Evolutionary conservation across 2,113 vertebrate species (phyloP).

Genomic region (Potamarius usumacintae): DNA sequence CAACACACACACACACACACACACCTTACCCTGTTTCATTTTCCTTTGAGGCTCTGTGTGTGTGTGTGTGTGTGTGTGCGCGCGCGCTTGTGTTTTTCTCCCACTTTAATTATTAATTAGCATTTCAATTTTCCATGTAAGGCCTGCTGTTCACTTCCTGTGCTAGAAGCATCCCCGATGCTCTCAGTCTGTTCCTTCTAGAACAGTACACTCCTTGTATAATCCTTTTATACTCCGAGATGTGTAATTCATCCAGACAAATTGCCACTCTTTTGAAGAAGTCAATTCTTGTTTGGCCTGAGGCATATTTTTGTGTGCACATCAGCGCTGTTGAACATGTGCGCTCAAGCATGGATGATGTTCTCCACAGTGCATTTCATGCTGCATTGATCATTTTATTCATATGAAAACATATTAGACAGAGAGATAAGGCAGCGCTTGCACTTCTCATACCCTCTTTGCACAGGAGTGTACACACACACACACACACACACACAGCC

Average conservation of each 20-base stretch:
- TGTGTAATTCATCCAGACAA: background rate
- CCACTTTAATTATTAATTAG: conserved; percentile 54
- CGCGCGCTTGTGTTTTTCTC: conserved; percentile 28
- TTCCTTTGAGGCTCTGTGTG: background rate
- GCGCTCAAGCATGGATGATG: conserved; percentile 34
- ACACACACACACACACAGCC: background rate
- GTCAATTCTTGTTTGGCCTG: background rate
- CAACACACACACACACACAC: background rate
- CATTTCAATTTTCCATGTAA: conserved; percentile 53
- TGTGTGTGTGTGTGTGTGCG: background rate
- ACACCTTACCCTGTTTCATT: conserved; percentile 10
- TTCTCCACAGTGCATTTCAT: conserved; percentile 45
- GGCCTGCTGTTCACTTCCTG: conserved; percentile 50
- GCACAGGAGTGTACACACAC: background rate
- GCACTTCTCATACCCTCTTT: conserved; percentile 1
- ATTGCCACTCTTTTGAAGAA: conserved; percentile 5
- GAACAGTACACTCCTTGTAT: background rate
- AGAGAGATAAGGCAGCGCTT: conserved; percentile 17
- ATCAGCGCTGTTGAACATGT: conserved; percentile 1
- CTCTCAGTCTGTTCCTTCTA: conserved; percentile 25
- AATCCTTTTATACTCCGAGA: background rate
- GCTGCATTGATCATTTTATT: conserved; percentile 46
- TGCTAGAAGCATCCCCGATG: conserved; percentile 28
- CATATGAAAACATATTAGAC: conserved; percentile 36
- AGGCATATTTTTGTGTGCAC: background rate